Evolutionary conservation across 2,113 vertebrate species (phyloP).

Genomic region (Pelecanus crispus): DNA sequence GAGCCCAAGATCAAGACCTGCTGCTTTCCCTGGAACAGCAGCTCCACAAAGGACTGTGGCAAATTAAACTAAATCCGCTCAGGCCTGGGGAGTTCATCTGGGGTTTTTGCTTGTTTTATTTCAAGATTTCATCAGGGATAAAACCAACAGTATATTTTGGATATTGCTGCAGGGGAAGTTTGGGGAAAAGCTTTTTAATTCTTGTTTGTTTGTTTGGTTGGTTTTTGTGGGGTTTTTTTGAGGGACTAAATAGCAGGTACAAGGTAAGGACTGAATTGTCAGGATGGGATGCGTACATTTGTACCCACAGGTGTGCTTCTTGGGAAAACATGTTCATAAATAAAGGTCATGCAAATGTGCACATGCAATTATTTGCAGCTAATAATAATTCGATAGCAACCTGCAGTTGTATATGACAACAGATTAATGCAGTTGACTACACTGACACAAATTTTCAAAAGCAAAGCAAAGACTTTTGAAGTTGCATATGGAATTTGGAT

Average conservation of each 20-base stretch:
- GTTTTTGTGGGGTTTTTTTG: background rate
- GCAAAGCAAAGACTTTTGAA: background rate
- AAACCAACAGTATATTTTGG: background rate
- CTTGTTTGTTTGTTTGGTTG: background rate
- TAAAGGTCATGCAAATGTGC: background rate
- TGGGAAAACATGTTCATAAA: background rate
- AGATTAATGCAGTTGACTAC: background rate
- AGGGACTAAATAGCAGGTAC: background rate
- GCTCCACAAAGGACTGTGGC: constrained; percentile 57
- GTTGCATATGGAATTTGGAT: background rate
- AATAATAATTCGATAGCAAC: background rate
- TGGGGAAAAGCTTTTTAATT: background rate
- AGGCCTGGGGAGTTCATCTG: background rate
- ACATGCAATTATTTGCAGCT: background rate
- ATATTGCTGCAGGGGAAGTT: background rate
- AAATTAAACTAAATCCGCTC: constrained; percentile 52
- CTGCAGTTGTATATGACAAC: background rate
- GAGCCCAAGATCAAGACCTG: constrained; percentile 74
- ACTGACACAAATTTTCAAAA: background rate
- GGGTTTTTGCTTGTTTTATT: constrained; percentile 25
- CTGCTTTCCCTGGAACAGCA: constrained; percentile 60
- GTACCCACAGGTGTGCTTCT: background rate
- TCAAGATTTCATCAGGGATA: background rate
- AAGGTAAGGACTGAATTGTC: background rate
- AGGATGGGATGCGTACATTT: background rate